Conservation (phyloP, 2,113 vertebrate species). For the Bolborhynchus lineola region DNA sequence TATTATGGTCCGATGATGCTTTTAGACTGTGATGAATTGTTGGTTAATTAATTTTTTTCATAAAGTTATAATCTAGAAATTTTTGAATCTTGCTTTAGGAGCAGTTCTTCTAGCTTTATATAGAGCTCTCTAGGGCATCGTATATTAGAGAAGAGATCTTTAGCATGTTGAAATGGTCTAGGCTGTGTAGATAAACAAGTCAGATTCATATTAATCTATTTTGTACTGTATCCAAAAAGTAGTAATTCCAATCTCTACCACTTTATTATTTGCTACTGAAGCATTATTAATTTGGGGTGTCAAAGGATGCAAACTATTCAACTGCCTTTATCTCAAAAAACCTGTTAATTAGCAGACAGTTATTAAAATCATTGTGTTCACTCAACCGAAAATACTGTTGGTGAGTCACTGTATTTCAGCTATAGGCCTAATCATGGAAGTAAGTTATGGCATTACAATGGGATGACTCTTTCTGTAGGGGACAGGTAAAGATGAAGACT, state of each 20-base stretch:
- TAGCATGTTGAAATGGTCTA: background rate
- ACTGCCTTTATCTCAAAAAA: slow-evolving; percentile 36
- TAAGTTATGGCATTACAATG: background rate
- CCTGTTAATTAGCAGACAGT: slow-evolving; percentile 38
- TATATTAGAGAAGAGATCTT: background rate
- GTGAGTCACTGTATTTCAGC: background rate
- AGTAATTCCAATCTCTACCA: background rate
- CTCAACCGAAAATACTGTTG: slow-evolving; percentile 10
- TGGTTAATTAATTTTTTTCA: slow-evolving; percentile 54
- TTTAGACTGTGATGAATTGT: slow-evolving; percentile 46
- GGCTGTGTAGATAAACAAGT: slow-evolving; percentile 1
- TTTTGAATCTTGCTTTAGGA: background rate
- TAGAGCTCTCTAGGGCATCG: background rate
- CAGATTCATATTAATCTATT: background rate
- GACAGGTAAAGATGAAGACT: background rate
- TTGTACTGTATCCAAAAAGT: slow-evolving; percentile 8
- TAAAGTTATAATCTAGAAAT: slow-evolving; percentile 1
- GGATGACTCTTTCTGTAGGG: background rate
- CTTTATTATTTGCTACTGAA: slow-evolving; percentile 35
- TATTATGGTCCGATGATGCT: slow-evolving; percentile 16
- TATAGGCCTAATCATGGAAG: background rate
- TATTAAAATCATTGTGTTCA: slow-evolving; percentile 23
- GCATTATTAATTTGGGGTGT: slow-evolving; percentile 20
- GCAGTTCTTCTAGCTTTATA: background rate
- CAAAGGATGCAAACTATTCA: slow-evolving; percentile 19